A percentile compares a stretch with the other conserved stretches of the same genome.
Evolutionary conservation across 2,113 vertebrate species (phyloP).

Genomic region (Odobenus rosmarus): DNA sequence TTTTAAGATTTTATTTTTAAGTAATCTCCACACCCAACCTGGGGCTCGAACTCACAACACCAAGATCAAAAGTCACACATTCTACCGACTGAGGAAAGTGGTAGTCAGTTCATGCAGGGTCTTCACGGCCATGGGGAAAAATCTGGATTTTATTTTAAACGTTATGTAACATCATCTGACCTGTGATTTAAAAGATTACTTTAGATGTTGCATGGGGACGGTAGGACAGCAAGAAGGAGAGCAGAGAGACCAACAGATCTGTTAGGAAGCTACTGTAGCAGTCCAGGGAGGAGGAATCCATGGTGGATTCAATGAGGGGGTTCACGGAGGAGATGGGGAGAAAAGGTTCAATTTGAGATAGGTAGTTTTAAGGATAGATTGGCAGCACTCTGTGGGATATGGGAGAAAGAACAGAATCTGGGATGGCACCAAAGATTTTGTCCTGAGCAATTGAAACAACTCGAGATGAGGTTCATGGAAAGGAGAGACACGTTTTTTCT

Average conservation of each 20-base stretch:
- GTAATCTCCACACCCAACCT: no score
- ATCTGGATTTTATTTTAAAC: background rate
- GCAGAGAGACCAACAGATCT: background rate
- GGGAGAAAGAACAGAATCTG: background rate
- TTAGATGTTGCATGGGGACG: background rate
- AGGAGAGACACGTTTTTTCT: background rate
- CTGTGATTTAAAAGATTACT: background rate
- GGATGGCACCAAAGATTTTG: background rate
- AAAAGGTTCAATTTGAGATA: background rate
- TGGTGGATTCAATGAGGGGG: background rate
- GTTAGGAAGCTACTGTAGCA: rapidly evolving
- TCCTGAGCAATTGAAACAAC: background rate
- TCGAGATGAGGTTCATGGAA: no score
- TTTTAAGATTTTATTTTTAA: background rate
- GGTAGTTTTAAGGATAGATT: background rate
- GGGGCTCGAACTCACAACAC: no score
- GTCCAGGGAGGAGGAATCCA: background rate
- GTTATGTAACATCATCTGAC: background rate
- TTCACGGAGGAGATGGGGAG: background rate
- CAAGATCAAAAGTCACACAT: no score
- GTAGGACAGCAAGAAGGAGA: background rate
- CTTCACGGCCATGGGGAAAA: background rate
- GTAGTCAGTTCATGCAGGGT: background rate
- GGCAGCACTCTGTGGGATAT: background rate
- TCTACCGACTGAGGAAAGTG: background rate